These are phyloP conservation scores for Morus bassanus DNA, from an alignment of 2,797 vertebrate species.

Conservation along the genomic window DNA sequence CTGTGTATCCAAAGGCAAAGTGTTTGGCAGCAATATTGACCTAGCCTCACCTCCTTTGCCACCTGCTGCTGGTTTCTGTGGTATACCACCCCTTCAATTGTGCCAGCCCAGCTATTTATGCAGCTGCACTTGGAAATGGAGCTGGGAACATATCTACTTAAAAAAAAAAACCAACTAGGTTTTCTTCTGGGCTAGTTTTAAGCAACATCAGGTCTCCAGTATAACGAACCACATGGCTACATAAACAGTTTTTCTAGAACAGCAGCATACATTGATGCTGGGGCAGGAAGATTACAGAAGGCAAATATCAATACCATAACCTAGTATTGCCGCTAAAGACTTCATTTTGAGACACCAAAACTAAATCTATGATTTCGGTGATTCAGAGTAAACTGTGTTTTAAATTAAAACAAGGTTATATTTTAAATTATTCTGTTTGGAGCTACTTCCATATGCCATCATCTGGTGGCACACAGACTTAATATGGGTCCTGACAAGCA, in stretches of 20 bases:
- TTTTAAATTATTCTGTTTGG: neutral
- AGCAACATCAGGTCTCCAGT: neutral
- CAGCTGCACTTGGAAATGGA: neutral
- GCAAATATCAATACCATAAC: neutral
- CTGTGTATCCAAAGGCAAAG: neutral
- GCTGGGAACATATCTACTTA: neutral
- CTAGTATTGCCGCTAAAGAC: neutral
- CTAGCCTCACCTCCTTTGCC: neutral
- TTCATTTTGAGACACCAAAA: neutral
- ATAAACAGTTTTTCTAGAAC: neutral
- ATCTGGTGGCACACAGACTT: neutral
- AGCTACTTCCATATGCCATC: neutral
- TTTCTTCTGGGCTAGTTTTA: neutral
- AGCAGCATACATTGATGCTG: neutral
- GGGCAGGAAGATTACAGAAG: neutral
- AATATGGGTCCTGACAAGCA: neutral
- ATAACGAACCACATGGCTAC: neutral
- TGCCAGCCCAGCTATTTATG: neutral
- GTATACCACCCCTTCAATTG: neutral
- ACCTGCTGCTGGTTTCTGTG: conserved; percentile 39
- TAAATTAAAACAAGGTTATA: neutral
- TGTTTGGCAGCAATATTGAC: neutral
- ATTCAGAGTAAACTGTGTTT: neutral
- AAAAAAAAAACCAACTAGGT: neutral
- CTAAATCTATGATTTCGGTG: neutral